Evolutionary conservation across 2,113 vertebrate species (phyloP), one percentile per base, ranked within the genome.

Genomic region (Protobothrops flavoviridis): DNA sequence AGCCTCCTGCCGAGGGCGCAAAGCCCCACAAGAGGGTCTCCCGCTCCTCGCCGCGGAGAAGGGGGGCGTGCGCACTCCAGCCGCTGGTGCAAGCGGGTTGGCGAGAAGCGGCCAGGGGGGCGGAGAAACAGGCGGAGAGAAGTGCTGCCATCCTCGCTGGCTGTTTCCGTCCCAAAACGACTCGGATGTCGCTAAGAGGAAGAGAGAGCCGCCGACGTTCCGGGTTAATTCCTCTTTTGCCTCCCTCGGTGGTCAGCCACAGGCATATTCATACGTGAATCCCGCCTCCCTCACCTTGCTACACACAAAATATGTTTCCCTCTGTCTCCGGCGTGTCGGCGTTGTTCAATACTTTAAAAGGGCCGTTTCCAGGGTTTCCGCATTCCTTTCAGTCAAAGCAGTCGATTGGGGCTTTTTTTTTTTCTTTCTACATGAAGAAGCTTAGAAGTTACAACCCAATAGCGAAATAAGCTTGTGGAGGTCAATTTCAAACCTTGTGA

Each of bases 1-100:
- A 43, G 45, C 90, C 89, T 94, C 93, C 64, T 56, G 93, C 86
- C 3, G 87, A 85, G 93, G 90, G 90, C 90, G 87, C 93, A 45
- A 26, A 85, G 87, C 93, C 90, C 88, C 87, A 43, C 45, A 53
- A 33, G 69, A 64, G 55, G 90, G 26, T 53, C 29, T 29, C 88
- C 93, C 85, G 13, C 57, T 53, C 86, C 43, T 33, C 29, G 26
- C 50, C 33, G 45, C 52, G 33, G 52, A 53, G 50, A 15, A n/a
- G 26, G 64, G 85, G 93, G 90, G 61, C 85, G 53, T 74, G 90
- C 8, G 53, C 50, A 87, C 90, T 91, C 85, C 93, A 61, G 90
- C 93, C 24, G 61, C 74, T 64, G 2, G 1, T 10, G 89, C 59
- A 0, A 87, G 90, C 52, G 26, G 90, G 48, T 93, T 93, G 93